Percentiles rank a stretch among this genome's conserved stretches.
These are phyloP conservation scores for Hydrophis major DNA, from an alignment of 2,797 vertebrate species.

Conservation along the genomic window DNA sequence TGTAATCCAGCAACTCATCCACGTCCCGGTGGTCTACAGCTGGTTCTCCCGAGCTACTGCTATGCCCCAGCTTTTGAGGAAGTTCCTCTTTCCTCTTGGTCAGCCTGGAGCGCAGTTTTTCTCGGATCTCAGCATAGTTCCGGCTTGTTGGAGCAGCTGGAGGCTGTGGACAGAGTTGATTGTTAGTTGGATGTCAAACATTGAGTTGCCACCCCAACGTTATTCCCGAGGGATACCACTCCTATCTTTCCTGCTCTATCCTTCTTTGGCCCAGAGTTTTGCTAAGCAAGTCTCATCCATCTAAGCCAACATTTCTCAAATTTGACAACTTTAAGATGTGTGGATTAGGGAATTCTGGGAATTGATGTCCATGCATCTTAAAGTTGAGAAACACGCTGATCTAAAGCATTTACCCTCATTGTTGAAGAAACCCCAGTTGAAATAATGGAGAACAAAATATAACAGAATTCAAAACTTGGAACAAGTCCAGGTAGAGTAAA, in stretches of 20 bases:
- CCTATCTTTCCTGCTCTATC: background rate
- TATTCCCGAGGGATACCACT: background rate
- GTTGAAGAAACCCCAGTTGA: background rate
- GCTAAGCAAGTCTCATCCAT: background rate
- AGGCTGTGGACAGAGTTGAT: slow-evolving; percentile 75
- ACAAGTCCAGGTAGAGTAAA: background rate
- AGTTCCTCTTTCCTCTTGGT: slow-evolving; percentile 96
- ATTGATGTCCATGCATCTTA: background rate
- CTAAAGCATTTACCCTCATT: background rate
- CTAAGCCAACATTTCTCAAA: background rate
- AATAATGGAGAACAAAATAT: background rate
- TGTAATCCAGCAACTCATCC: slow-evolving; percentile 94
- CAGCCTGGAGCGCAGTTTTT: slow-evolving; percentile 93
- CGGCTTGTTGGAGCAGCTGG: slow-evolving; percentile 96
- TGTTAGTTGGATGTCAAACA: slow-evolving; percentile 40
- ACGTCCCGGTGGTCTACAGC: slow-evolving; percentile 91
- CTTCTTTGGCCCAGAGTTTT: background rate
- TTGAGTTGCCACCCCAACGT: background rate
- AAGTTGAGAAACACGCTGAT: background rate
- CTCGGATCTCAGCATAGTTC: slow-evolving; percentile 96
- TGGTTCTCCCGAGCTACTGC: slow-evolving; percentile 77
- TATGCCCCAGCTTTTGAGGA: slow-evolving; percentile 84
- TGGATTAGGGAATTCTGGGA: background rate
- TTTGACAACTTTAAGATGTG: background rate
- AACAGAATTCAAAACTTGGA: background rate